These are phyloP conservation scores for Eudyptes chrysolophus DNA, from an alignment of 2,113 vertebrate genomes.

Conservation along the genomic window DNA sequence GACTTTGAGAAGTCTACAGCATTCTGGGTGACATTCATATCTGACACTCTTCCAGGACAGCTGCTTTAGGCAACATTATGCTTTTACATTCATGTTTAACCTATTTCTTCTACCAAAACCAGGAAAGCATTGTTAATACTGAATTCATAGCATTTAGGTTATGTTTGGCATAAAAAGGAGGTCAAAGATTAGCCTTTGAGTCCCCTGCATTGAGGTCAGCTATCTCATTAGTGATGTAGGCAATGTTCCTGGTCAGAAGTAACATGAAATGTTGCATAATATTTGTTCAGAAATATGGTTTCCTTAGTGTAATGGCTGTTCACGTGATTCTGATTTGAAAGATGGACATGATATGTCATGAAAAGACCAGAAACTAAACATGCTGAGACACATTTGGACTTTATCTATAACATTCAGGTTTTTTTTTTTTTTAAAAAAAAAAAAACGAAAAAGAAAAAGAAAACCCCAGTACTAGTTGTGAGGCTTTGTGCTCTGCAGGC, in stretches of 20 bases:
- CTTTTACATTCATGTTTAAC: neutral
- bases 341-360: neutral
- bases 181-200: neutral
- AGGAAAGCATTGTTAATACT: neutral
- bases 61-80: neutral
- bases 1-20: neutral
- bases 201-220: neutral
- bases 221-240: neutral
- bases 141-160: neutral
- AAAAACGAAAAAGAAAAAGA: neutral
- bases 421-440: too few relatives aligned
- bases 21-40: neutral
- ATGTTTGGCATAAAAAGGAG: neutral
- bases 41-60: neutral
- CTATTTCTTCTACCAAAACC: neutral
- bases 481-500: neutral
- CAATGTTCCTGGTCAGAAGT: neutral
- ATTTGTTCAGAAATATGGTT: neutral
- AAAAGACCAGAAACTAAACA: neutral
- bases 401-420: neutral
- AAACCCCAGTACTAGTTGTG: neutral
- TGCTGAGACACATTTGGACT: neutral
- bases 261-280: neutral
- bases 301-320: neutral
- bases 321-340: neutral